phyloP scores from a whole-genome alignment of 1,140 invertebrate genomes.

The Aphelinus certus region DNA sequence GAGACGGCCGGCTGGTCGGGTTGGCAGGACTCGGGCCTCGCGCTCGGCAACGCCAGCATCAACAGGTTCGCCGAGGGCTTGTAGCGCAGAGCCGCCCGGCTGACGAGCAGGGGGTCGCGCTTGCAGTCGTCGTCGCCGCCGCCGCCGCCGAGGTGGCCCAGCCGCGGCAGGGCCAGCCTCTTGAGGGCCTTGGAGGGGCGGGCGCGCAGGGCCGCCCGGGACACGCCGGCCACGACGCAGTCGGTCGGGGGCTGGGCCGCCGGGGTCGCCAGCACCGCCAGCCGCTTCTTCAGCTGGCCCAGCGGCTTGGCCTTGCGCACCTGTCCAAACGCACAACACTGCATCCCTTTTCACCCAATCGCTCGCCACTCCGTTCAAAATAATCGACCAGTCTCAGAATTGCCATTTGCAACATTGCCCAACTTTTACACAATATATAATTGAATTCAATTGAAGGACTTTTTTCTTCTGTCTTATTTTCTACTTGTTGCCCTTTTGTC shows the following conservation, averaged over 20 bases:
- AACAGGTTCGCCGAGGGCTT: slow-evolving; percentile 34
- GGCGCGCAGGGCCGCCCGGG: slow-evolving; percentile 34
- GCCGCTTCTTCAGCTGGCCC: not conserved
- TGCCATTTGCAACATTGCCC: too few relatives aligned
- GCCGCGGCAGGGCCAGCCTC: slow-evolving; percentile 35
- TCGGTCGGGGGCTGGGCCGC: not conserved
- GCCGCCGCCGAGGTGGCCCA: slow-evolving; percentile 33
- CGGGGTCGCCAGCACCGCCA: not conserved
- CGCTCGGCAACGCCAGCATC: slow-evolving; percentile 37
- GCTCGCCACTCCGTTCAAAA: too few relatives aligned
- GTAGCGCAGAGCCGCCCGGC: slow-evolving; percentile 41
- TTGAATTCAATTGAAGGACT: too few relatives aligned
- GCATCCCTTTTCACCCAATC: too few relatives aligned
- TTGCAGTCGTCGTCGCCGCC: slow-evolving; percentile 24
- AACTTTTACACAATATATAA: too few relatives aligned
- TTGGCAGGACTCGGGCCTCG: not conserved
- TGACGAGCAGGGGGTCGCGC: slow-evolving; percentile 26
- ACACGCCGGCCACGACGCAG: slow-evolving; percentile 9
- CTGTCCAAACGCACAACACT: not conserved
- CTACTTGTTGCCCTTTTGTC: too few relatives aligned
- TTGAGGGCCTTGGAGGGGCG: slow-evolving; percentile 36
- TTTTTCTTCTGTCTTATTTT: too few relatives aligned
- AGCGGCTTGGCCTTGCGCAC: too few relatives aligned
- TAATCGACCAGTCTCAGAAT: too few relatives aligned
- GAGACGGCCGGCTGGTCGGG: slow-evolving; percentile 2